Percentiles rank a stretch among this genome's conserved stretches.
phyloP scores from a whole-genome alignment of 1,140 invertebrate genomes.

The Diabrotica virgifera region DNA sequence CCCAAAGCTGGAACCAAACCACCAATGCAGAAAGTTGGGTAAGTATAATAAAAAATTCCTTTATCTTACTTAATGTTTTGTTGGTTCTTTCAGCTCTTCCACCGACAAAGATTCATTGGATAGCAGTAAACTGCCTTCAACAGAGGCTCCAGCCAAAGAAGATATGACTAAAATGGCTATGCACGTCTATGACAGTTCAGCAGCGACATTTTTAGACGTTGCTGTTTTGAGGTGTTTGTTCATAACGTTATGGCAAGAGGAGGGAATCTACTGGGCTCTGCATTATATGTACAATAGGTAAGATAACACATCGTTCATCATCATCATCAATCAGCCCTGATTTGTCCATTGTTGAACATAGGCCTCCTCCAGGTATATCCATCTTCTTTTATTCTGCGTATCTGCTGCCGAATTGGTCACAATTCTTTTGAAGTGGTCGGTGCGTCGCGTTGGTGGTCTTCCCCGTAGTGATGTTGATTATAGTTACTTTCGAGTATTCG shows the following conservation, averaged over 20 bases:
- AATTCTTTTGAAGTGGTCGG: too few relatives aligned
- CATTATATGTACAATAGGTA: slow-evolving; percentile 88
- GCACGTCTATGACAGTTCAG: slow-evolving; percentile 61
- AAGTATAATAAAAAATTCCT: neutral
- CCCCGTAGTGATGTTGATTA: too few relatives aligned
- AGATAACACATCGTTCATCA: neutral
- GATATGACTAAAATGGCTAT: slow-evolving; percentile 4
- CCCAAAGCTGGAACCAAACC: slow-evolving; percentile 52
- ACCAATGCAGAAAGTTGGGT: slow-evolving; percentile 60
- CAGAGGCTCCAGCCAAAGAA: slow-evolving; percentile 3
- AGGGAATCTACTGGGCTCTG: slow-evolving; percentile 97
- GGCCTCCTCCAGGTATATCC: too few relatives aligned
- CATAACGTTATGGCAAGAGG: slow-evolving; percentile 95
- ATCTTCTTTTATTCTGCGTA: too few relatives aligned
- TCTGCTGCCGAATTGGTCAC: too few relatives aligned
- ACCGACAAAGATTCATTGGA: slow-evolving; percentile 55
- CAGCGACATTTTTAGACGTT: slow-evolving; percentile 94
- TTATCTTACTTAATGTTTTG: too few relatives aligned
- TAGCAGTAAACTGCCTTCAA: slow-evolving; percentile 40
- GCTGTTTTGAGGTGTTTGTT: slow-evolving; percentile 95
- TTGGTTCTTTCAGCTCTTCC: slow-evolving; percentile 45
- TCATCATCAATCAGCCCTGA: too few relatives aligned
- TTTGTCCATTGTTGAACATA: too few relatives aligned
- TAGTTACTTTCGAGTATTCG: too few relatives aligned
- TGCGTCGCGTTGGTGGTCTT: too few relatives aligned